Conservation (phyloP, 2,888 invertebrate species). For the Acleris emargana region DNA sequence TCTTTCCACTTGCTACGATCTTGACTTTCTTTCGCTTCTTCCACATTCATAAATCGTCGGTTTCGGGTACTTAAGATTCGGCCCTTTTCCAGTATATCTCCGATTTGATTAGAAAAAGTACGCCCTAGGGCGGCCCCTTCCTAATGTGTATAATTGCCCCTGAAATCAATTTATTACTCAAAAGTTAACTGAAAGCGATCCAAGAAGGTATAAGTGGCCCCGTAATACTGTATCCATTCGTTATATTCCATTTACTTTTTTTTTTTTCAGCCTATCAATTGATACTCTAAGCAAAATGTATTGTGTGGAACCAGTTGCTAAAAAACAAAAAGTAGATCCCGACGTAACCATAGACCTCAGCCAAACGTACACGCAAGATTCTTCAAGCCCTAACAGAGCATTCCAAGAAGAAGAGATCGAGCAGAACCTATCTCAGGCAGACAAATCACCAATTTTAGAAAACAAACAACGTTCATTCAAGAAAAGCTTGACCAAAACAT, state of each 20-base stretch:
- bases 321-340: slow-evolving; percentile 58
- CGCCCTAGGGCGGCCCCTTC: no score
- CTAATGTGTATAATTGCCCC: no score
- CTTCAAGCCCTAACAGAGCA: slow-evolving; percentile 47
- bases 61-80: no score
- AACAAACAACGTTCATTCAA: slow-evolving; percentile 70
- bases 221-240: no score
- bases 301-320: slow-evolving; percentile 62
- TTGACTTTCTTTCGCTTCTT: no score
- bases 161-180: no score
- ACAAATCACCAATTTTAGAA: slow-evolving; percentile 74
- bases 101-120: no score
- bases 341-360: slow-evolving; percentile 40
- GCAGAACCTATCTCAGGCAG: slow-evolving; percentile 46
- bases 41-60: no score
- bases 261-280: slow-evolving; percentile 71
- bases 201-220: no score
- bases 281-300: slow-evolving; percentile 75
- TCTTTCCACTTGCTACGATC: no score
- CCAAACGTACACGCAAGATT: slow-evolving; percentile 45
- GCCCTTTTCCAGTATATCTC: no score
- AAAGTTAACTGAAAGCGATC: no score
- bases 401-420: slow-evolving; percentile 46
- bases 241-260: not conserved
- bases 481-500: slow-evolving; percentile 59